A percentile compares a stretch with the other conserved stretches of the same genome.
Evolutionary conservation across 2,797 vertebrate species (phyloP).

Genomic region (Poecilia picta): DNA sequence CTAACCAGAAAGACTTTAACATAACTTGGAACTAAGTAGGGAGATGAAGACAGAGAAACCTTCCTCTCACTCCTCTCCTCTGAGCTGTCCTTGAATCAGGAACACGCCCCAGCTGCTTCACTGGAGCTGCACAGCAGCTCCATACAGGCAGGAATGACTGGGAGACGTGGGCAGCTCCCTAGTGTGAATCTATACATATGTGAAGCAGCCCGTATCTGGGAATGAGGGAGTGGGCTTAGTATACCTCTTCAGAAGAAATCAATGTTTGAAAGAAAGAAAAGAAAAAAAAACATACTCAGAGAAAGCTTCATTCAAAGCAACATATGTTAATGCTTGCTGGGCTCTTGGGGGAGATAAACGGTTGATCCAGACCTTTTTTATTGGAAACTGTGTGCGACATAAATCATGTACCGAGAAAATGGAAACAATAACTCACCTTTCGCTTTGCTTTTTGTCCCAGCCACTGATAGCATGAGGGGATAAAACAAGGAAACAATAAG

Average conservation of each 20-base stretch:
- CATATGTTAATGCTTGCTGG: constrained; percentile 74
- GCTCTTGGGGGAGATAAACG: constrained; percentile 75
- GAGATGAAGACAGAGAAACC: constrained; percentile 49
- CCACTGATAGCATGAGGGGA: constrained; percentile 86
- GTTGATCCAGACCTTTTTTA: constrained; percentile 77
- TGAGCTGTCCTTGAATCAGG: constrained; percentile 69
- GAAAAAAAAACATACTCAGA: constrained; percentile 15
- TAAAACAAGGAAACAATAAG: constrained; percentile 85
- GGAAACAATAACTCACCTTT: constrained; percentile 94
- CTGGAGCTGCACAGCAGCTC: constrained; percentile 55
- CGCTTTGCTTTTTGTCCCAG: constrained; percentile 94
- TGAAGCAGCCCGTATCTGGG: constrained; percentile 43
- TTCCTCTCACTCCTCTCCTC: constrained; percentile 38
- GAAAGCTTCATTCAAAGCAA: constrained; percentile 52
- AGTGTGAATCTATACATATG: constrained; percentile 60
- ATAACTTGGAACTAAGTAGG: constrained; percentile 33
- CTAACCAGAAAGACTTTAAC: constrained; percentile 27
- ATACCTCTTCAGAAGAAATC: constrained; percentile 31
- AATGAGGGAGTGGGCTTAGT: constrained; percentile 32
- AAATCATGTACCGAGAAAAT: constrained; percentile 82
- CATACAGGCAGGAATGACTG: constrained; percentile 45
- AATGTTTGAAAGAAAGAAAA: constrained; percentile 21
- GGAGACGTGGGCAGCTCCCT: constrained; percentile 48
- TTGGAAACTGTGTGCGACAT: constrained; percentile 77
- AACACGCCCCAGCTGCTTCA: constrained; percentile 60